These are phyloP conservation scores for Mythimna loreyi DNA, from an alignment of 2,888 invertebrate genomes.

Conservation along the genomic window DNA sequence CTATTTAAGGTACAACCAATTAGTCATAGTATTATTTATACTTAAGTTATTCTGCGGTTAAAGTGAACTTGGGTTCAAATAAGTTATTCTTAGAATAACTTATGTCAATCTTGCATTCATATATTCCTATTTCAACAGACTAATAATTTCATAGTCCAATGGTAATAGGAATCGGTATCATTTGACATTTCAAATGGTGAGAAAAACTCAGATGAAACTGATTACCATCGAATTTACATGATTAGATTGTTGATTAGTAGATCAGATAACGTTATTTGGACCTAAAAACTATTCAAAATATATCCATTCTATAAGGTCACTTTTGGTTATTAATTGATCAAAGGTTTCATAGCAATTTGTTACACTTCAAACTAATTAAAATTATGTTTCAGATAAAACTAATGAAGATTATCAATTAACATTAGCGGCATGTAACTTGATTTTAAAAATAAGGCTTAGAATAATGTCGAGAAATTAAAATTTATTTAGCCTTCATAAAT, in stretches of 20 bases:
- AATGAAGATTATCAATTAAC: conserved; percentile 37
- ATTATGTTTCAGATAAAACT: conserved; percentile 19
- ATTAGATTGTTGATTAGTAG: conserved; percentile 31
- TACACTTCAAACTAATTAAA: conserved; percentile 24
- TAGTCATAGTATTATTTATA: conserved; percentile 36
- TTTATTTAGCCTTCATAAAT: conserved; percentile 43
- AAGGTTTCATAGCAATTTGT: background rate
- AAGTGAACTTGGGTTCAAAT: conserved; percentile 37
- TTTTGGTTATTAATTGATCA: conserved; percentile 5
- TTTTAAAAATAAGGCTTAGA: conserved; percentile 45
- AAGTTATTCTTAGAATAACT: conserved; percentile 47
- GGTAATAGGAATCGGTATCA: conserved; percentile 51
- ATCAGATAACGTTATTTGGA: conserved; percentile 12
- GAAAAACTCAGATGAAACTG: conserved; percentile 40
- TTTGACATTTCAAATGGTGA: conserved; percentile 55
- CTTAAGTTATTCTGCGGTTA: conserved; percentile 38
- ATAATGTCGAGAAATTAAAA: conserved; percentile 46
- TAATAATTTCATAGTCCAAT: conserved; percentile 44
- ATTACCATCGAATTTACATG: conserved; percentile 52
- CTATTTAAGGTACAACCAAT: conserved; percentile 21
- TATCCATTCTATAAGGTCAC: background rate
- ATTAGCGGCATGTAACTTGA: conserved; percentile 6
- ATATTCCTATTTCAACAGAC: conserved; percentile 50
- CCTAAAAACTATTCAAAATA: conserved; percentile 35
- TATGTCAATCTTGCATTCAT: conserved; percentile 49